Evolutionary conservation across 2,113 vertebrate species (phyloP), one percentile per base, ranked within the genome.

Genomic region (Brachyistius frenatus): DNA sequence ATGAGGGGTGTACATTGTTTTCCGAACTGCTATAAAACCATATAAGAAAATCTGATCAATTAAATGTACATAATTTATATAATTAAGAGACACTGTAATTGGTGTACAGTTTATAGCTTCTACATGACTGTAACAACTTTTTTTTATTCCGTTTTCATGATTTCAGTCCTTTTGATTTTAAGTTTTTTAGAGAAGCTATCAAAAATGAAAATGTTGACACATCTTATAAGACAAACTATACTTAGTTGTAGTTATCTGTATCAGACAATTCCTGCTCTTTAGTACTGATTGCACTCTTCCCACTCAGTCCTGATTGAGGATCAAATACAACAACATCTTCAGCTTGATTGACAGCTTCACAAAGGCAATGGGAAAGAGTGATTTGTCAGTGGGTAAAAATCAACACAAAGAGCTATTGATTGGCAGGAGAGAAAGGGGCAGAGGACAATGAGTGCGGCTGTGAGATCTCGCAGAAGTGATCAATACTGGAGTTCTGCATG

Each of bases 381-480:
- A 94, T 94, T 94, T 93, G 92, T 94, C 93, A 93, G 85, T 92
- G 92, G 90, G 86, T 93, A 86, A 86, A 88, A 90, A 91, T 90
- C 90, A 68, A 86, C 88, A 94, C 94, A 95, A 94, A 94, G 93
- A 91, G 86, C 87, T 93, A 95, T 95, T 95, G 95, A 95, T 93
- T 91, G 84, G 81, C 72, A 62, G 83, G 35, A 82, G 82, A 91
- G 85, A 92, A 91, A 91, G 87, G 72, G 71, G 46, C 55, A 55
- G 80, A 80, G 81, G 87, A 95, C 93, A 95, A 94, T 91, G 89
- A 84, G 73, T 5, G 70, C 3, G 90, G 85, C 90, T 91, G 88
- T 91, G 93, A 89, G 91, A 93, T 94, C 87, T 85, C 84, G 65
- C 76, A 70, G 50, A 52, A 76, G 83, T 87, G 86, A 95, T 95